phyloP scores from a whole-genome alignment of 2,888 invertebrate species.

The Nephrotoma guestfalica region DNA sequence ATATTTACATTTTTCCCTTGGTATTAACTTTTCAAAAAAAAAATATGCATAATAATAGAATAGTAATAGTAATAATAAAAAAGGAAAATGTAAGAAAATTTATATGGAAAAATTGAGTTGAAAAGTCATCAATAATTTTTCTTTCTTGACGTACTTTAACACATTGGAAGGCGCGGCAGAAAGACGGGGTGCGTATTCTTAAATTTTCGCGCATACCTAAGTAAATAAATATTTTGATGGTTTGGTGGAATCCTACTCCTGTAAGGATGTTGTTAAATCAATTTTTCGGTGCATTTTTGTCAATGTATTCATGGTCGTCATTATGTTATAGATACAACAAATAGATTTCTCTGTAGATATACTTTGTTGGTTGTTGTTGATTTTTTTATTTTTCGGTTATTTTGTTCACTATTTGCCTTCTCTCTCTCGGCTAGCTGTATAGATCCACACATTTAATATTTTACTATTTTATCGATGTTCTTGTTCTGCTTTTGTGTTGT shows the following conservation, averaged over 20 bases:
- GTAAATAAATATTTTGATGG: background rate
- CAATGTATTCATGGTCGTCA: background rate
- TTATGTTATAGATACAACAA: background rate
- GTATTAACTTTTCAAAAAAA: background rate
- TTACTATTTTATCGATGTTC: background rate
- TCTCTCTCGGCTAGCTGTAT: background rate
- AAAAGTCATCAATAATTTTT: background rate
- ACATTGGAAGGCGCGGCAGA: background rate
- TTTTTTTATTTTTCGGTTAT: background rate
- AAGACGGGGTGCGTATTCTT: background rate
- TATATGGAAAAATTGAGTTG: background rate
- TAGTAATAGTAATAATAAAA: background rate
- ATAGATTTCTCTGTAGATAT: background rate
- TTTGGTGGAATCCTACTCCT: background rate
- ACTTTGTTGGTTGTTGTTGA: background rate
- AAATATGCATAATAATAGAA: background rate
- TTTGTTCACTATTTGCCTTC: background rate
- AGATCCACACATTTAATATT: background rate
- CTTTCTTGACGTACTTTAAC: background rate
- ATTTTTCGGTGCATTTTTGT: background rate
- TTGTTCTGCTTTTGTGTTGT: background rate
- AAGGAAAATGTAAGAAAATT: background rate
- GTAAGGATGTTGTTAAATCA: background rate
- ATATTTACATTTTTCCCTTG: background rate
- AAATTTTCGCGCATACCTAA: background rate